These are phyloP conservation scores for Bombus picipes DNA, from an alignment of 1,140 invertebrate species.

Conservation along the genomic window DNA sequence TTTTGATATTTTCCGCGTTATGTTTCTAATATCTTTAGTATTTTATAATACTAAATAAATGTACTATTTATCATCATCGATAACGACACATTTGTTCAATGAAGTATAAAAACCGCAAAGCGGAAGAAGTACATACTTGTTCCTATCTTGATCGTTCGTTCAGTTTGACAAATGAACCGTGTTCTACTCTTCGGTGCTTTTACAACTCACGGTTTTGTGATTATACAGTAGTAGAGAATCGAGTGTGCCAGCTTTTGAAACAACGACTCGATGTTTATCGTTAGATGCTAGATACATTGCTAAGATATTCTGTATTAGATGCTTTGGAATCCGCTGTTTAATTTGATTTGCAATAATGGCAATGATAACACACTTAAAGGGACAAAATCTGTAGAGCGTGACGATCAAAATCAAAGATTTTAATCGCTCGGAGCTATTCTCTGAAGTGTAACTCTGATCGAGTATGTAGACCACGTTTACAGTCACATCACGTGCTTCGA, in stretches of 20 bases:
- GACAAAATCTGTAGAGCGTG: background rate
- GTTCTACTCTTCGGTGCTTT: background rate
- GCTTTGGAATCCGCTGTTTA: background rate
- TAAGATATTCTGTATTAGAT: background rate
- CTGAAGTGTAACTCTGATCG: background rate
- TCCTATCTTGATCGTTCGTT: background rate
- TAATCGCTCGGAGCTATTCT: background rate
- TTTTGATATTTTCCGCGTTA: background rate
- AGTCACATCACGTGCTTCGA: background rate
- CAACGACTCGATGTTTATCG: background rate
- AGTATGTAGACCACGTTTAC: background rate
- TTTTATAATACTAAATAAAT: too few species aligned
- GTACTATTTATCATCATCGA: background rate
- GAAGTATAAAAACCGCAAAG: background rate
- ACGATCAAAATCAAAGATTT: slow-evolving; percentile 19
- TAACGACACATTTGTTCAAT: background rate
- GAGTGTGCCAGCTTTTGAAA: background rate
- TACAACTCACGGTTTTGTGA: background rate
- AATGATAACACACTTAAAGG: background rate
- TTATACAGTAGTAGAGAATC: background rate
- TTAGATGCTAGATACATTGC: too few species aligned
- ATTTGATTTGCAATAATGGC: background rate
- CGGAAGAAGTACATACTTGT: background rate
- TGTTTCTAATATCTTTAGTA: too few species aligned
- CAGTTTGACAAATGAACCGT: background rate